Conservation (phyloP, 2,113 vertebrate genomes). For the Ursus arctos region DNA sequence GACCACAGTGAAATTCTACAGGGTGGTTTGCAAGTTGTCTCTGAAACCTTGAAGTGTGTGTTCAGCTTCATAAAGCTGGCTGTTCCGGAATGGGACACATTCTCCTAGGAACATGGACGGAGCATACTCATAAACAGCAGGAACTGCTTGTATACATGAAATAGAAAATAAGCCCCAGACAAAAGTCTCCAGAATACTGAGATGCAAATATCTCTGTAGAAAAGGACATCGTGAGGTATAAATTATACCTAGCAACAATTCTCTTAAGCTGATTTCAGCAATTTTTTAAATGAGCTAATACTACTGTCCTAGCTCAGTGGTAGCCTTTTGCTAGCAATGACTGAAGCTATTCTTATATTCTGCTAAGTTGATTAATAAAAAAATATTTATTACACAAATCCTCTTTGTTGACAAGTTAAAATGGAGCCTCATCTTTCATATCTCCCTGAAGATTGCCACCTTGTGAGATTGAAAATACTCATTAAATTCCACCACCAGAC, state of each 20-base stretch:
- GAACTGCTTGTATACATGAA: neutral
- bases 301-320: constrained; percentile 59
- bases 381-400: constrained; percentile 94
- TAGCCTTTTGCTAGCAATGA: constrained; percentile 73
- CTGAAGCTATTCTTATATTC: constrained; percentile 81
- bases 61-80: neutral
- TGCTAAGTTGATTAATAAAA: constrained; percentile 93
- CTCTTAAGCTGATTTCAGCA: neutral
- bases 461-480: constrained; percentile 94
- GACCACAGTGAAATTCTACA: neutral
- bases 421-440: constrained; percentile 92
- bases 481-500: constrained; percentile 94
- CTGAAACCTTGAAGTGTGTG: neutral
- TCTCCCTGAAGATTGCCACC: constrained; percentile 93
- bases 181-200: neutral
- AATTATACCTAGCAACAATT: constrained; percentile 55
- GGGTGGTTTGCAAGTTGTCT: neutral
- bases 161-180: constrained; percentile 48
- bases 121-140: neutral
- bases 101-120: neutral
- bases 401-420: constrained; percentile 92
- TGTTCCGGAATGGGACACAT: neutral
- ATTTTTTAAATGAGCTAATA: constrained; percentile 15
- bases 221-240: neutral
- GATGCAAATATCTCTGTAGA: neutral